These are phyloP conservation scores for Bothrops jararaca DNA, from an alignment of 2,113 vertebrate genomes.

Conservation along the genomic window DNA sequence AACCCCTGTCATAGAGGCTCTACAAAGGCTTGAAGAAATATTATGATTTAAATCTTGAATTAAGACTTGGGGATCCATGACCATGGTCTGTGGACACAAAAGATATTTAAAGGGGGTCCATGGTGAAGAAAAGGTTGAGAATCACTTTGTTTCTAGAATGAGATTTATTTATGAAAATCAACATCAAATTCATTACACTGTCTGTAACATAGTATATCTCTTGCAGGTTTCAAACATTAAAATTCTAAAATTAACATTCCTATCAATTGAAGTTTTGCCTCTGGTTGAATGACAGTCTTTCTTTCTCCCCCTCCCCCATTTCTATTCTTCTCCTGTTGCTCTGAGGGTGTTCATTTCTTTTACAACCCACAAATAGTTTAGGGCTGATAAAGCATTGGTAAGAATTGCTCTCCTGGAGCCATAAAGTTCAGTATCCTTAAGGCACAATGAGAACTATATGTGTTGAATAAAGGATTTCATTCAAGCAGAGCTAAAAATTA, in stretches of 20 bases:
- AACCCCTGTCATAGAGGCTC: too few relatives aligned
- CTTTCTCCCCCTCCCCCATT: not conserved
- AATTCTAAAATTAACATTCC: not conserved
- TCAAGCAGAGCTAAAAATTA: conserved; percentile 1
- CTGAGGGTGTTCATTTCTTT: not conserved
- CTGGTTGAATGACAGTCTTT: not conserved
- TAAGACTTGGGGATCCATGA: too few relatives aligned
- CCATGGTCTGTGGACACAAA: too few relatives aligned
- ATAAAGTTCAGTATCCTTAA: not conserved
- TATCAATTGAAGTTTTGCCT: not conserved
- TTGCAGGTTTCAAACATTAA: not conserved
- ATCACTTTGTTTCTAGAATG: too few relatives aligned
- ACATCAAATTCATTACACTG: too few relatives aligned
- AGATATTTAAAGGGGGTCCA: too few relatives aligned
- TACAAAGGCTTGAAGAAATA: too few relatives aligned
- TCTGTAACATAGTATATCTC: too few relatives aligned
- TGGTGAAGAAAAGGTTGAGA: too few relatives aligned
- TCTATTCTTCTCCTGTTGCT: not conserved
- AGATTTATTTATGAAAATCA: too few relatives aligned
- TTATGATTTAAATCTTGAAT: too few relatives aligned
- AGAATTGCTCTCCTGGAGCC: not conserved
- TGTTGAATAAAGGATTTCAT: not conserved
- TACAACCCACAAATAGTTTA: not conserved
- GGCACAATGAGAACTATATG: not conserved
- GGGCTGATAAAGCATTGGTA: not conserved